Base-by-base conservation (phyloP, 2,797 vertebrate species). In the Morelia viridis region DNA sequence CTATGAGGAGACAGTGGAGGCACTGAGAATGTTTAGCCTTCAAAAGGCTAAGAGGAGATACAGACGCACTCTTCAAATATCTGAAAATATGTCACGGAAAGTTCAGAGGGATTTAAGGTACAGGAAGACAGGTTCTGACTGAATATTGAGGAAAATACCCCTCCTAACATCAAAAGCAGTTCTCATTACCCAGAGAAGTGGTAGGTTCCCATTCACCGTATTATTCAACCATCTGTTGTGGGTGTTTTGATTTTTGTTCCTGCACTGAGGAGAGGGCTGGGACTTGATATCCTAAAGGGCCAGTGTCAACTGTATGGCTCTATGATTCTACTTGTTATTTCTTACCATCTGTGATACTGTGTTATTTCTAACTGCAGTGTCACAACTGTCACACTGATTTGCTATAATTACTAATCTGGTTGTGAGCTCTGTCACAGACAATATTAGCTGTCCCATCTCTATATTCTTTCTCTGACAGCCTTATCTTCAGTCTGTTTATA, bases 331-430 rank as follows among this genome's bases (percentile, higher is more conserved):
- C 31, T 60, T 35, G n/a, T 41, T 7, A 2, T 3, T 58, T 93
- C 86, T 60, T 64, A 61, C 28, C 53, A 68, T 4, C 5, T 64
- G 31, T 41, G 53, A 92, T 11, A 24, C 90, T 61, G 90, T 91
- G 5, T 28, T 89, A 92, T 4, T 93, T 61, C 80, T 90, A 35
- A 28, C 62, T 87, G 88, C 26, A 87, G 31, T 64, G 92, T 60
- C 31, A 93, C 89, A 94, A 65, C 50, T 60, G 85, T 65, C 3
- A 0, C 4, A 62, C 50, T 94, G 68, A 89, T 85, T 17, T 0
- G 5, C 3, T 26, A 26, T 64, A 89, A 90, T 1, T 71, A 60
- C 0, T 0, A 88, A 84, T 0, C 4, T 4, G 61, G 85, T 92
- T 68, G 35, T 89, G 28, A 28, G 35, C 80, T 58, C 64, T 58